Evolutionary conservation across 2,113 vertebrate species (phyloP).

Genomic region (Beaufortia kweichowensis): DNA sequence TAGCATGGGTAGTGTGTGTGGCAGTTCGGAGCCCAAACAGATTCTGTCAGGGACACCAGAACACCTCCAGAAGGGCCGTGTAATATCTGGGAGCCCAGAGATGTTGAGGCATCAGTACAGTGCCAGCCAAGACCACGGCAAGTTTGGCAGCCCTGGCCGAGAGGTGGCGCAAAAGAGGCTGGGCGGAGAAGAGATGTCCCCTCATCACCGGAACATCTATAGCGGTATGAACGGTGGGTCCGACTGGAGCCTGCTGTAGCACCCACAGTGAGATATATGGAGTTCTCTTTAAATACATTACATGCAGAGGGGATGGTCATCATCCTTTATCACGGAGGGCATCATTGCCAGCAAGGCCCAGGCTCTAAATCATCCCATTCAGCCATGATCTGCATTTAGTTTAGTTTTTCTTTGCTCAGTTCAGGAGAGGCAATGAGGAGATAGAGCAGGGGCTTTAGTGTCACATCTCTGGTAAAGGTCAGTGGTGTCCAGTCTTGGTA

Average conservation of each 20-base stretch:
- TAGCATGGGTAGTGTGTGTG: slow-evolving; percentile 59
- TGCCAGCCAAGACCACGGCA: slow-evolving; percentile 80
- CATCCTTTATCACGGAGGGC: slow-evolving; percentile 33
- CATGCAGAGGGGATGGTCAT: slow-evolving; percentile 43
- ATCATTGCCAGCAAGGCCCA: slow-evolving; percentile 43
- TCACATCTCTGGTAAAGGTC: slow-evolving; percentile 47
- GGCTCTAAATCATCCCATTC: slow-evolving; percentile 49
- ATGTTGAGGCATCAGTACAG: slow-evolving; percentile 82
- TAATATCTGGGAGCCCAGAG: slow-evolving; percentile 83
- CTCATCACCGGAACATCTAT: slow-evolving; percentile 85
- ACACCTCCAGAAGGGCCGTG: slow-evolving; percentile 81
- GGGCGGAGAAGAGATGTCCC: slow-evolving; percentile 77
- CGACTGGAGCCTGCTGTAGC: slow-evolving; percentile 64
- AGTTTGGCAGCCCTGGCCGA: slow-evolving; percentile 76
- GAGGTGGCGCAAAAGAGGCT: slow-evolving; percentile 83
- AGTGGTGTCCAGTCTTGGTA: slow-evolving; percentile 60
- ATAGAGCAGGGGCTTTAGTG: slow-evolving; percentile 43
- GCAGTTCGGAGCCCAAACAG: slow-evolving; percentile 83
- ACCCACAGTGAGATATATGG: slow-evolving; percentile 37
- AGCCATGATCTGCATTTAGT: slow-evolving; percentile 46
- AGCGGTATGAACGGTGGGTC: slow-evolving; percentile 86
- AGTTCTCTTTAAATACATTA: slow-evolving; percentile 43
- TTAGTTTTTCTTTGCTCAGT: slow-evolving; percentile 46
- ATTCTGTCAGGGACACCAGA: slow-evolving; percentile 78
- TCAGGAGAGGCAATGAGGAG: slow-evolving; percentile 41